Percentiles rank a stretch among this genome's conserved stretches.
Conservation (phyloP, 2,888 invertebrate genomes). For the Orthosia gothica region DNA sequence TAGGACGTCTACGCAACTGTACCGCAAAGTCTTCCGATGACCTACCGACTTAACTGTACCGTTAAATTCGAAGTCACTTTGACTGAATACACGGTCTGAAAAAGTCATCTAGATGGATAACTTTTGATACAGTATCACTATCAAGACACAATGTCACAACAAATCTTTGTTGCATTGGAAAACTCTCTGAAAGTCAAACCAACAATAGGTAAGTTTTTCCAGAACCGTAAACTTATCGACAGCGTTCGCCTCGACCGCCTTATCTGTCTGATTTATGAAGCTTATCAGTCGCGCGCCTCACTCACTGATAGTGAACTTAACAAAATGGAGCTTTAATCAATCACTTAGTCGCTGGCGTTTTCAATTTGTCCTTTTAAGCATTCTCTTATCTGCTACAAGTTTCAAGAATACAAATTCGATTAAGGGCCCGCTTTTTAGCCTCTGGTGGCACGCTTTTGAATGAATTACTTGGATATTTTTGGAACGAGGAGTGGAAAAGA, state of each 20-base stretch:
- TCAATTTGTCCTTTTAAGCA: conserved; percentile 81
- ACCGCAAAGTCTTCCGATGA: no score
- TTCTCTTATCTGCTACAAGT: conserved; percentile 68
- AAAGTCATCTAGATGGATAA: conserved; percentile 4
- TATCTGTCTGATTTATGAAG: conserved; percentile 86
- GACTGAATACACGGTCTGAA: not conserved
- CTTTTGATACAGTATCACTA: conserved; percentile 1
- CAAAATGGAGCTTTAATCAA: conserved; percentile 84
- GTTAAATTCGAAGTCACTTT: not conserved
- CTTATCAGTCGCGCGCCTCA: conserved; percentile 80
- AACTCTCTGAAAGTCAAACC: conserved; percentile 18
- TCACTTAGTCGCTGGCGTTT: conserved; percentile 80
- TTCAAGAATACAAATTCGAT: conserved; percentile 71
- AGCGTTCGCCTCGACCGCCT: conserved; percentile 70
- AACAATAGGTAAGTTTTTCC: conserved; percentile 48
- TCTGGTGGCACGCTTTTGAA: conserved; percentile 56
- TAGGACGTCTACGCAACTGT: no score
- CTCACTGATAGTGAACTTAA: conserved; percentile 79
- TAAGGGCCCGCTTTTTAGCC: conserved; percentile 54
- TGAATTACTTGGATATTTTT: conserved; percentile 51
- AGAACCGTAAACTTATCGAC: conserved; percentile 61
- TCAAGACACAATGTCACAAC: conserved; percentile 16
- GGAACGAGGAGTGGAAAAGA: not conserved
- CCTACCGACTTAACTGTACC: no score
- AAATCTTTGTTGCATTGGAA: conserved; percentile 13